Conservation (phyloP, 2,797 vertebrate genomes). For the Odontamblyopus rebecca region DNA sequence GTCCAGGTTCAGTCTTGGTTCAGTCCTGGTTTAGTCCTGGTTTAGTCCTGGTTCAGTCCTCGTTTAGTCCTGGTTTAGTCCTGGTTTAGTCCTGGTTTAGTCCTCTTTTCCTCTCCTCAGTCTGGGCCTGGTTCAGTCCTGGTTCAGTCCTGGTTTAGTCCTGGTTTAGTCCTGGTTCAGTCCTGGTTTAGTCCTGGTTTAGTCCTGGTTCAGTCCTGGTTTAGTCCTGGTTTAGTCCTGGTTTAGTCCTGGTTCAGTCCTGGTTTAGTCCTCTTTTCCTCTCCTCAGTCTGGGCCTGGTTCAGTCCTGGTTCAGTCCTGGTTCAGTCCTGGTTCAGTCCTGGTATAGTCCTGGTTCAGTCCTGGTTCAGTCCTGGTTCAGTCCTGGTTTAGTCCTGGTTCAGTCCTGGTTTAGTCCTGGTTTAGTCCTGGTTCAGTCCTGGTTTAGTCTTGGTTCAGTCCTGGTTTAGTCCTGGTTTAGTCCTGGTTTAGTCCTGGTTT, state of each 20-base stretch:
- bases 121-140: background rate
- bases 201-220: background rate
- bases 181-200: background rate
- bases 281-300: too few relatives aligned
- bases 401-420: too few relatives aligned
- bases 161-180: background rate
- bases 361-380: background rate
- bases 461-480: too few relatives aligned
- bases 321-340: background rate
- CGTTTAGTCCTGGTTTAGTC: background rate
- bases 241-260: background rate
- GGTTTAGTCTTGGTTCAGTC: too few relatives aligned
- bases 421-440: too few relatives aligned
- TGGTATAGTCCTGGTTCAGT: background rate
- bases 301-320: background rate
- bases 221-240: background rate
- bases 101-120: too few relatives aligned
- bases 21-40: background rate
- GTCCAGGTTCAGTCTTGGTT: too few relatives aligned
- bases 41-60: conserved; percentile 2
- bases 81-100: background rate
- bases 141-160: background rate
- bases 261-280: too few relatives aligned
- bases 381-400: too few relatives aligned
- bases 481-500: too few relatives aligned